Percentiles rank a stretch among this genome's conserved stretches.
phyloP scores from a whole-genome alignment of 2,888 invertebrate species.

The Oscheius sp. region DNA sequence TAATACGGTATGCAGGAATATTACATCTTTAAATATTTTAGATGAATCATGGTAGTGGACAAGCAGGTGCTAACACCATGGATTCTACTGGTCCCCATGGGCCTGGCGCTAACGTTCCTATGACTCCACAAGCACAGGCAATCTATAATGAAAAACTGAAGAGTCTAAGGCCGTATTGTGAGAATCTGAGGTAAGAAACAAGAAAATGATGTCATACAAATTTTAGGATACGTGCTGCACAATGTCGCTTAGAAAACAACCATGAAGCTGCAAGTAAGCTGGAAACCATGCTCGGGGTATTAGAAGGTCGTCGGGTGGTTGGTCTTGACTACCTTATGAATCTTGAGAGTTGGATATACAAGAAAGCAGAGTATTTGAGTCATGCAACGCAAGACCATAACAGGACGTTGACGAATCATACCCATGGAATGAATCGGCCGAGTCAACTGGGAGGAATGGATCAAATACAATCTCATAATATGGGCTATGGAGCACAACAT shows the following conservation, averaged over 20 bases:
- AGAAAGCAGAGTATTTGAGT: slow-evolving; percentile 55
- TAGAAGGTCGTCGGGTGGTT: slow-evolving; percentile 54
- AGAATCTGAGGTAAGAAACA: slow-evolving; percentile 39
- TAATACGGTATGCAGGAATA: too few species aligned
- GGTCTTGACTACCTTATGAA: slow-evolving; percentile 55
- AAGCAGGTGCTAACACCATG: neutral
- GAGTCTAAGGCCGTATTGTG: slow-evolving; percentile 43
- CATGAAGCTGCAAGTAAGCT: slow-evolving; percentile 49
- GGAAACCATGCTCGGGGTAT: slow-evolving; percentile 57
- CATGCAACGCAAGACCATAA: neutral
- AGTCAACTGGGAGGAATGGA: slow-evolving; percentile 31
- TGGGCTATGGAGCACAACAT: slow-evolving; percentile 11
- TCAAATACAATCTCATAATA: slow-evolving; percentile 2
- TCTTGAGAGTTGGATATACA: slow-evolving; percentile 56
- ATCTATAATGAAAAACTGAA: slow-evolving; percentile 48
- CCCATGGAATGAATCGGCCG: slow-evolving; percentile 18
- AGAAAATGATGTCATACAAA: neutral
- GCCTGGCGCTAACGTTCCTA: slow-evolving; percentile 26
- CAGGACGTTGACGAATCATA: neutral
- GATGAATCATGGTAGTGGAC: slow-evolving; percentile 6
- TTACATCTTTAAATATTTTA: too few species aligned
- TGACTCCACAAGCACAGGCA: slow-evolving; percentile 38
- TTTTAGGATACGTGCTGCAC: slow-evolving; percentile 43
- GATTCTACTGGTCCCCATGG: slow-evolving; percentile 8
- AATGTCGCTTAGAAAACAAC: slow-evolving; percentile 47